Percentiles rank a stretch among this genome's conserved stretches.
These are phyloP conservation scores for Lerema accius DNA, from an alignment of 1,140 invertebrate genomes.

Conservation along the genomic window DNA sequence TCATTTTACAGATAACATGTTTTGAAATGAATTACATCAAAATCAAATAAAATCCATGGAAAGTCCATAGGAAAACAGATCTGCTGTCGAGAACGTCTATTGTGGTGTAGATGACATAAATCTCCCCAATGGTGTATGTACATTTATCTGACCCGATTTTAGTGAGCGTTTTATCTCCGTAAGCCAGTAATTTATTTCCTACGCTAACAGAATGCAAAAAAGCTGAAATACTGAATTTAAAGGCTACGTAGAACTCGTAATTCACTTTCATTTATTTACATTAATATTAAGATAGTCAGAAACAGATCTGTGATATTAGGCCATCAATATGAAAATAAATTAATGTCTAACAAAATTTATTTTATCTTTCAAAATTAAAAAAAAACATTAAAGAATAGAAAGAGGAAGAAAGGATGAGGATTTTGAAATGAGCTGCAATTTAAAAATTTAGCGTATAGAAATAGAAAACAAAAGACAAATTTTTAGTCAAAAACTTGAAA, in stretches of 20 bases:
- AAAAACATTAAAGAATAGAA: no score
- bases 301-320: neutral
- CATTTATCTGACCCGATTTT: slow-evolving; percentile 29
- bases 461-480: no score
- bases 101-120: slow-evolving; percentile 16
- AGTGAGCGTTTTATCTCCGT: slow-evolving; percentile 31
- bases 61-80: no score
- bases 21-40: no score
- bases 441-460: no score
- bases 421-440: no score
- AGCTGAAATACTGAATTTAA: slow-evolving; percentile 7
- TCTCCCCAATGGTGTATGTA: slow-evolving; percentile 20
- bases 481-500: no score
- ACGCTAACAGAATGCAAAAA: slow-evolving; percentile 28
- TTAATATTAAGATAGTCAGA: neutral
- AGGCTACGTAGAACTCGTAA: slow-evolving; percentile 10
- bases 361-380: no score
- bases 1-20: no score
- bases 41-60: no score
- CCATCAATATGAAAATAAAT: neutral
- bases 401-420: no score
- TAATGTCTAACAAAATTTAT: no score
- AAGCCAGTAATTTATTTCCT: slow-evolving; percentile 31
- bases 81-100: neutral
- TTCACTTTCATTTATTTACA: slow-evolving; percentile 11